These are phyloP conservation scores for Sciaenops ocellatus DNA, from an alignment of 2,797 vertebrate genomes.

Conservation along the genomic window DNA sequence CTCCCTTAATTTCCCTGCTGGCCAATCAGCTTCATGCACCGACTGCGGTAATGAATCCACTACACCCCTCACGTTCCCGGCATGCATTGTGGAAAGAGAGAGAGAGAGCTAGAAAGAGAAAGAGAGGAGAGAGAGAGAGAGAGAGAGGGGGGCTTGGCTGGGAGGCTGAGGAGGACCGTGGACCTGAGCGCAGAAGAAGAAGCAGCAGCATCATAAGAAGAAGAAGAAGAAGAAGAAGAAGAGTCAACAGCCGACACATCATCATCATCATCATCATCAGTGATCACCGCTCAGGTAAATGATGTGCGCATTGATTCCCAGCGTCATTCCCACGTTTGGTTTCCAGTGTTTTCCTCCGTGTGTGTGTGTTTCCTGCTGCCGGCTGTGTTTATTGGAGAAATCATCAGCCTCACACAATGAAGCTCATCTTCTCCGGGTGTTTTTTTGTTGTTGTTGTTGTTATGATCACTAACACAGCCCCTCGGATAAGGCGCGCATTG, in stretches of 20 bases:
- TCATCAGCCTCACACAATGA: constrained; percentile 25
- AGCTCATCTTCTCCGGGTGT: neutral
- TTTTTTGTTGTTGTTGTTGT: neutral
- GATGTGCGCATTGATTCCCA: neutral
- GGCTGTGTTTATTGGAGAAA: constrained; percentile 15
- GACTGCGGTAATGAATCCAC: constrained; percentile 70
- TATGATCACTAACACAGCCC: too few relatives aligned
- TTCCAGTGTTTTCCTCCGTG: constrained; percentile 3
- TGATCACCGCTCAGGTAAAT: constrained; percentile 74
- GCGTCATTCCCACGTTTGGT: neutral
- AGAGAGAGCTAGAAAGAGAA: constrained; percentile 37
- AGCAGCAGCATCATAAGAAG: constrained; percentile 22
- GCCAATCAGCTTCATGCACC: constrained; percentile 49
- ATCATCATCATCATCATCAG: constrained; percentile 16
- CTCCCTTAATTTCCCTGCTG: constrained; percentile 18
- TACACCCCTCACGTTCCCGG: constrained; percentile 78
- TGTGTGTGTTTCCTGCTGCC: constrained; percentile 23
- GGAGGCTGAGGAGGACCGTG: constrained; percentile 74
- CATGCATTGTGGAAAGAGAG: constrained; percentile 79
- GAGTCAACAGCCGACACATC: constrained; percentile 23
- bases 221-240: constrained; percentile 26
- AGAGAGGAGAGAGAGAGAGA: constrained; percentile 36
- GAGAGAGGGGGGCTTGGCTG: constrained; percentile 45
- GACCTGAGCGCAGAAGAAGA: constrained; percentile 63
- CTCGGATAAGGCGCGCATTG: neutral